Base-by-base conservation (phyloP, 2,888 invertebrate genomes). In the Dichetophora obliterata region DNA sequence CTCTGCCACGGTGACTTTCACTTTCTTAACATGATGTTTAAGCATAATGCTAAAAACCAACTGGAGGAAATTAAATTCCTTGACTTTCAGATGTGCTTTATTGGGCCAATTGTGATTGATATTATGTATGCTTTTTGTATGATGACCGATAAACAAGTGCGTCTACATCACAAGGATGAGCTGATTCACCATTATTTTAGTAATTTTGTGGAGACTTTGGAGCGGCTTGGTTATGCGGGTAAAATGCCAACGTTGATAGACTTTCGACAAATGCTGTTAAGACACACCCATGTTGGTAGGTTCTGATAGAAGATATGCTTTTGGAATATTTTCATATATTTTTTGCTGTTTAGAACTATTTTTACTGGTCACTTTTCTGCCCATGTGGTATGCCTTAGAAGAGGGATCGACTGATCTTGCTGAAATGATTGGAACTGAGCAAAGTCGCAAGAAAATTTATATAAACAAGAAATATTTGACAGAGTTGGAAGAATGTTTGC, bases 1-100 rank as follows among this genome's bases (percentile, higher is more conserved):
- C 80, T 86, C 0, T 83, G 82, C 50, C 87, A 87, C 66, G 87
- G 85, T 0, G 86, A 87, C 61, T 85, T 81, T 37, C 85, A 87
- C 77, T 5, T 34, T 0, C 82, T 82, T 5, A 86, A 86, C 34
- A 82, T 85, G 82, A 84, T 86, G 85, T 84, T 84, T 14, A 84
- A 80, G 24, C 72, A 74, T 24, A 75, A 76, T 34, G 34, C 50
- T 6, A 74, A 65, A 0, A 77, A 75, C 0, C 22, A 37, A 11
- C 31, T 80, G 0, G 68, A 78, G 11, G 85, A 85, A 57, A 82
- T 83, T 4, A 81, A 84, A 81, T 59, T 85, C 6, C 24, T 86
- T 5, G 86, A 87, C 37, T 87, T 80, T n/a, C 86, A 86, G 76
- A n/a, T 81, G 16, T 81, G 82, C 31, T 81, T 80, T 27, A 77